Base-by-base conservation (phyloP, 2,113 vertebrate genomes). In the Protobothrops mucrosquamatus region DNA sequence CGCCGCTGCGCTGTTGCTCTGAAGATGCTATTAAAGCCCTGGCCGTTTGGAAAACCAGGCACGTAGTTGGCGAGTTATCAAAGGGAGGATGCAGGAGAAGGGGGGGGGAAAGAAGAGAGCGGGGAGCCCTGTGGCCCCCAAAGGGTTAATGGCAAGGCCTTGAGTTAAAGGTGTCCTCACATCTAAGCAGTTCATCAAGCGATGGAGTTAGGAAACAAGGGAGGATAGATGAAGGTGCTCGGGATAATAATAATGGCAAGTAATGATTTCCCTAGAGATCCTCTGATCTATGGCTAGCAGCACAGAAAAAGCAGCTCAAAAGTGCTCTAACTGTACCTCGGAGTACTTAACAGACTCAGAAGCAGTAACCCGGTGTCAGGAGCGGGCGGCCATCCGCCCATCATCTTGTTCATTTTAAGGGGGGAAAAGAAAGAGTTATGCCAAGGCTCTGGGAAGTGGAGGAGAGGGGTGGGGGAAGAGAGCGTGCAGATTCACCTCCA, bases 181-280 rank as follows among this genome's bases (percentile, higher is more conserved):
- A 97, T 97, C 95, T 94, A 95, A 96, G 97, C 98, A 98, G 97
- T 98, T 98, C 98, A 99, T 99, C 98, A 98, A 98, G 98, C 94
- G 96, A 97, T 96, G 96, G 98, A 98, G 98, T 97, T 97, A 97
- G 98, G 98, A 98, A 99, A 98, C 98, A 98, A 98, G 98, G 97
- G 96, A 97, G 97, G 97, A 98, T 95, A 98, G 98, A 98, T 98
- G 98, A 98, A 99, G 98, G 98, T 98, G 98, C 98, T 98, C 95
- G 96, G 97, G 98, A 98, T 99, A 98, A 98, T 99, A 99, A 99
- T 98, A 98, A 99, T 98, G 98, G 98, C 98, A 98, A 98, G 98
- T 98, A 98, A 98, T 99, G 99, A 99, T 99, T 99, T 99, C 99
- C 98, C 98, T 97, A 92, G 98, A 99, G 99, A 98, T 98, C 97